Evolutionary conservation across 1,140 invertebrate species (phyloP).

Genomic region (Mesaphorura yosii): DNA sequence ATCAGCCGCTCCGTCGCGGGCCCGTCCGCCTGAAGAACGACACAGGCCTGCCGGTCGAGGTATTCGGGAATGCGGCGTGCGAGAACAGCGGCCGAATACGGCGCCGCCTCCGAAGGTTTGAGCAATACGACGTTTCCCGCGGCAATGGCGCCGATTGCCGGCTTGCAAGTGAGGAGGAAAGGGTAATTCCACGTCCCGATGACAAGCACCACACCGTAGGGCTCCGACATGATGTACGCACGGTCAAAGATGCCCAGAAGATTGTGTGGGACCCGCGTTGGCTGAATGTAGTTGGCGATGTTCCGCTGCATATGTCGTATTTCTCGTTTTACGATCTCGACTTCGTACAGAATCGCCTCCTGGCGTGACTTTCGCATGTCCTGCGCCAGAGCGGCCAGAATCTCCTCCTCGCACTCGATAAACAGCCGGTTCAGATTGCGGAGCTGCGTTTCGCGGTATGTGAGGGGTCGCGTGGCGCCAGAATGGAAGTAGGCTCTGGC

Average conservation of each 20-base stretch:
- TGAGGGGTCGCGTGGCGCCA: not conserved
- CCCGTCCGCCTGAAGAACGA: conserved; percentile 42
- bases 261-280: not conserved
- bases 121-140: conserved; percentile 51
- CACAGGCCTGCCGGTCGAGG: conserved; percentile 58
- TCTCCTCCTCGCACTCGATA: conserved; percentile 13
- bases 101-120: conserved; percentile 69
- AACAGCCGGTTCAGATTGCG: conserved; percentile 9
- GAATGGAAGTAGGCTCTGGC: not conserved
- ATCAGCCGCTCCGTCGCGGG: conserved; percentile 48
- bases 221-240: conserved; percentile 10
- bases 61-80: conserved; percentile 74
- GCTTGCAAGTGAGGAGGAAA: conserved; percentile 44
- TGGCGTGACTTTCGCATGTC: conserved; percentile 18
- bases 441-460: conserved; percentile 10
- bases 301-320: conserved; percentile 4
- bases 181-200: conserved; percentile 60
- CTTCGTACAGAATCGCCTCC: conserved; percentile 18
- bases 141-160: conserved; percentile 48
- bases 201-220: conserved; percentile 36
- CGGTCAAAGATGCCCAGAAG: not conserved
- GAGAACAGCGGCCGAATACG: conserved; percentile 57
- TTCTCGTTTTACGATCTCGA: conserved; percentile 7
- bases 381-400: conserved; percentile 16
- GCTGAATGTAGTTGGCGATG: conserved; percentile 11